Evolutionary conservation across 1,140 invertebrate species (phyloP).

Genomic region (Leptonema lineaticorne): DNA sequence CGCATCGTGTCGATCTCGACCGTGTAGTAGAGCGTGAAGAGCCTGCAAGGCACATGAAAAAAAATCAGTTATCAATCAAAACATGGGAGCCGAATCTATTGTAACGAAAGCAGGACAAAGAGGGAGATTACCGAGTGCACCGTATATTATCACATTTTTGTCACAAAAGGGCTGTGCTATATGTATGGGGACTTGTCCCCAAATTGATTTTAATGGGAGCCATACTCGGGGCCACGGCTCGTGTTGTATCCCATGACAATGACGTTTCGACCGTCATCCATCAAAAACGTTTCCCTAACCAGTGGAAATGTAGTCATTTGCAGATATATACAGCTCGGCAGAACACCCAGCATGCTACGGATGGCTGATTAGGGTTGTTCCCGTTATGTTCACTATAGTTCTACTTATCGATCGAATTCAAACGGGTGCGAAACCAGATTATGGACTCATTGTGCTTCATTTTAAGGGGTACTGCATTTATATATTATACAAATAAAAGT

Average conservation of each 20-base stretch:
- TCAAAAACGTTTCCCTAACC: slow-evolving; percentile 22
- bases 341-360: background rate
- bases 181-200: background rate
- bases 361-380: background rate
- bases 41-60: background rate
- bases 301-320: slow-evolving; percentile 25
- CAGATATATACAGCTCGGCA: slow-evolving; percentile 13
- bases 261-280: slow-evolving; percentile 34
- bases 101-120: slow-evolving; percentile 8
- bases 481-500: too few species aligned
- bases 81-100: slow-evolving; percentile 31
- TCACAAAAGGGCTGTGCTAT: slow-evolving; percentile 17
- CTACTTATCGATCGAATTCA: background rate
- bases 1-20: slow-evolving; percentile 7
- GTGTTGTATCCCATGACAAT: slow-evolving; percentile 34
- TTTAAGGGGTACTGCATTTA: too few species aligned
- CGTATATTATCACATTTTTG: slow-evolving; percentile 35
- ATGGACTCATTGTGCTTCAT: background rate
- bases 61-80: slow-evolving; percentile 40
- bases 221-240: background rate
- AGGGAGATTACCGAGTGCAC: slow-evolving; percentile 37
- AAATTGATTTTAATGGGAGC: slow-evolving; percentile 38
- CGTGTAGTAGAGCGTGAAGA: slow-evolving; percentile 1
- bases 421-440: background rate
- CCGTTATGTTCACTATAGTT: background rate